A percentile compares a stretch with the other conserved stretches of the same genome.
phyloP scores from a whole-genome alignment of 2,888 invertebrate genomes.

The Empis stercorea region DNA sequence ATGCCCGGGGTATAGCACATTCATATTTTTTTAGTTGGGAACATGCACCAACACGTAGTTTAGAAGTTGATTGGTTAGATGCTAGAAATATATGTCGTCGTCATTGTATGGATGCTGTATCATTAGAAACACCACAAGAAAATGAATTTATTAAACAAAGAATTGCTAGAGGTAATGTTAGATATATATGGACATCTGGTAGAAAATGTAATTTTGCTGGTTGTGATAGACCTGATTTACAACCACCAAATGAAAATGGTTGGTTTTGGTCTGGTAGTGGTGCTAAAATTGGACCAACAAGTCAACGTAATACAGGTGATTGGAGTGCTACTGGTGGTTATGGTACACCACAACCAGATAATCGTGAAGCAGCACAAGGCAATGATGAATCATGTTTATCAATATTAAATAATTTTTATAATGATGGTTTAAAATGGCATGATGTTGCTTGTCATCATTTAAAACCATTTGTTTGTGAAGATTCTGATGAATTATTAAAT shows the following conservation, averaged over 20 bases:
- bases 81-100: constrained; percentile 82
- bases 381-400: constrained; percentile 84
- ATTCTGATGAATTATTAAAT: constrained; percentile 78
- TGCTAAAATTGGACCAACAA: constrained; percentile 79
- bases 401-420: constrained; percentile 84
- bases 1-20: constrained; percentile 75
- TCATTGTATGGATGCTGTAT: constrained; percentile 89
- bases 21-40: constrained; percentile 94
- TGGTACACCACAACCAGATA: constrained; percentile 78
- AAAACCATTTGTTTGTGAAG: constrained; percentile 82
- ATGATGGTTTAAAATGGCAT: constrained; percentile 77
- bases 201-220: constrained; percentile 88
- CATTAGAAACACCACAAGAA: constrained; percentile 78
- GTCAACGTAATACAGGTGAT: constrained; percentile 77
- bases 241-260: constrained; percentile 73
- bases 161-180: constrained; percentile 61
- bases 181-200: constrained; percentile 85
- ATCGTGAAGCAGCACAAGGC: constrained; percentile 81
- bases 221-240: constrained; percentile 67
- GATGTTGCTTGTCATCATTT: constrained; percentile 78
- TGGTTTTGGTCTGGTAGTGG: constrained; percentile 95
- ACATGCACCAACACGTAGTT: constrained; percentile 63
- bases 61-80: constrained; percentile 85
- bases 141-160: constrained; percentile 84
- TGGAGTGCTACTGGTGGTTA: constrained; percentile 83